Conservation (phyloP, 2,888 invertebrate species). For the Adineta ricciae region DNA sequence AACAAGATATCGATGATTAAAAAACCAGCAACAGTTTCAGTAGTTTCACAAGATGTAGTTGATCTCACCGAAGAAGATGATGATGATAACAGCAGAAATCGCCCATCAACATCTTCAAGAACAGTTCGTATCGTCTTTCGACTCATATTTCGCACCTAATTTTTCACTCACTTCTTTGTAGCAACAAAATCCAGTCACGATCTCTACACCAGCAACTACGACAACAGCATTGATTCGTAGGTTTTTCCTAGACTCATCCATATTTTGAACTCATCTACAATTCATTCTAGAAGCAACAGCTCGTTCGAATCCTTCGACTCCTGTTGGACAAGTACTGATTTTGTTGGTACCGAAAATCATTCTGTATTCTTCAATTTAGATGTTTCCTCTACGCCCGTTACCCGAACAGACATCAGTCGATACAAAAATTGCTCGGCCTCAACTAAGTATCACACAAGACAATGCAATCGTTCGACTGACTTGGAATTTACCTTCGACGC, state of each 20-base stretch:
- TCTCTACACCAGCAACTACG: neutral
- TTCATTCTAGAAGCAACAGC: neutral
- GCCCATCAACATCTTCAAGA: neutral
- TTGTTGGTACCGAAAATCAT: no score
- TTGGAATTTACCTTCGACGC: neutral
- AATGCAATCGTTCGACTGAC: neutral
- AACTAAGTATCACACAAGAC: neutral
- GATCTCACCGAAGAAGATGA: neutral
- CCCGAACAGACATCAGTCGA: neutral
- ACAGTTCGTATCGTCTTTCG: neutral
- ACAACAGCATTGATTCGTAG: neutral
- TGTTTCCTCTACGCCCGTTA: neutral
- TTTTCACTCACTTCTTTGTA: neutral
- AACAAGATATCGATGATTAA: neutral
- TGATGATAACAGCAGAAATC: neutral
- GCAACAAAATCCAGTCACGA: neutral
- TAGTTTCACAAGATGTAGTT: neutral
- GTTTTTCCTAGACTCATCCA: neutral
- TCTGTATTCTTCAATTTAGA: neutral
- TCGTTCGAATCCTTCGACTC: neutral
- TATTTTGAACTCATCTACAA: neutral
- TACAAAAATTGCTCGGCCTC: neutral
- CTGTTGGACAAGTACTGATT: neutral
- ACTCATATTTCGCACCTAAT: neutral
- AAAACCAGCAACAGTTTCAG: neutral